Evolutionary conservation across 2,113 vertebrate species (phyloP), one percentile per base, ranked within the genome.

Genomic region (Stercorarius parasiticus): DNA sequence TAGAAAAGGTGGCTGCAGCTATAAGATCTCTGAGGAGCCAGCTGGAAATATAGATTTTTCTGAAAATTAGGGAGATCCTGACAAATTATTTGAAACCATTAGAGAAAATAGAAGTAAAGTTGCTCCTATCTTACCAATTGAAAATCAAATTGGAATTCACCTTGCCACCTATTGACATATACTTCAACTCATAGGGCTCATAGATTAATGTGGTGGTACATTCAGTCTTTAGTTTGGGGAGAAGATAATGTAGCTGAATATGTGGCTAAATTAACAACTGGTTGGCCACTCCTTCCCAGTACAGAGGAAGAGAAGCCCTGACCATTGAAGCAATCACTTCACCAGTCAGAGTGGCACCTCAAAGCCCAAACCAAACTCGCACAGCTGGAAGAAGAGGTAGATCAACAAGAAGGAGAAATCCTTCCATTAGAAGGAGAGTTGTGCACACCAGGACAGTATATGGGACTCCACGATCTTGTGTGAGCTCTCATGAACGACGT

Each of bases 261-360:
- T 0, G 0, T 81, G 43, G 9, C 21, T 81, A 36, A 78, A 65
- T 26, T 66, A 66, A 61, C 56, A 71, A 86, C 0, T 0, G 23
- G 2, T 49, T 80, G 53, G 10, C 58, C 23, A 17, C 30, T 49
- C 15, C 23, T 62, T 62, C 62, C 73, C n/a, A 84, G 19, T 67
- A 87, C 16, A 73, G 38, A 45, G 47, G 25, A 72, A 23, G 9
- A 62, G 34, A 27, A 78, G 21, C 18, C 23, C 27, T 30, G 38
- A 0, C 58, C 38, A 27, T 18, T 64, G 47, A 64, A 91, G 10
- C 49, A 65, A 5, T 55, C 23, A 20, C 36, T 58, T 88, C 49
- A 69, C 32, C 38, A 56, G 36, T 42, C 16, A 77, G 26, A 23
- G 11, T 40, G 25, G 4, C 30, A 64, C 13, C 79, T 91, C 30